Conservation (phyloP, 2,797 vertebrate species). For the Silurus lanzhouensis region DNA sequence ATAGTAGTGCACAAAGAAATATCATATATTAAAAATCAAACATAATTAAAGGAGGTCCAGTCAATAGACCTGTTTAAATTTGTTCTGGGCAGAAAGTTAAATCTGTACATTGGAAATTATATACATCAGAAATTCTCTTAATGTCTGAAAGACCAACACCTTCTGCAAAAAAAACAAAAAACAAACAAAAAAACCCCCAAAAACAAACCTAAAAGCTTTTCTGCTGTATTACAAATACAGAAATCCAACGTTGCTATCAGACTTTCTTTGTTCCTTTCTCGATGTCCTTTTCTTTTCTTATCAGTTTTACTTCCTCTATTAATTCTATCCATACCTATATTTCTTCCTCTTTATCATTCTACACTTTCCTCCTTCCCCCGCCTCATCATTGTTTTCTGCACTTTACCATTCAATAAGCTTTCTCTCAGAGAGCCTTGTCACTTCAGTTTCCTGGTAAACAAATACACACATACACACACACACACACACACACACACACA, state of each 20-base stretch:
- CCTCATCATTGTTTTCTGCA: not conserved
- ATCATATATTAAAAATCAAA: slow-evolving; percentile 54
- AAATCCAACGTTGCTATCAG: not conserved
- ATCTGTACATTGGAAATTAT: slow-evolving; percentile 40
- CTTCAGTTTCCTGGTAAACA: not conserved
- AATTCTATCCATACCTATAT: not conserved
- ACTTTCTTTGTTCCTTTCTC: not conserved
- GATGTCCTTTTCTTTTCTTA: not conserved
- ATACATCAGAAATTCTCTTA: slow-evolving; percentile 31
- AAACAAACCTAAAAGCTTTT: not conserved
- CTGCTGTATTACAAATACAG: not conserved
- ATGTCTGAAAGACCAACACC: slow-evolving; percentile 35
- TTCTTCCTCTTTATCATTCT: not conserved
- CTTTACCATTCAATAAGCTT: not conserved
- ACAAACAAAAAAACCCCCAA: too few species aligned
- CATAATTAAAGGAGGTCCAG: slow-evolving; percentile 40
- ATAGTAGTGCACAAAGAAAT: slow-evolving; percentile 46
- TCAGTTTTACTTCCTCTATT: not conserved
- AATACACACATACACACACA: too few species aligned
- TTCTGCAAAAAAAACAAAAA: not conserved
- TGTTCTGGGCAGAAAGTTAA: slow-evolving; percentile 36
- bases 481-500: too few species aligned
- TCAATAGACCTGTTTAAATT: slow-evolving; percentile 42
- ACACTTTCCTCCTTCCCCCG: not conserved
- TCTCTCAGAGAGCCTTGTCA: not conserved